Evolutionary conservation across 2,797 vertebrate genomes (phyloP).

Genomic region (Sebastes cheni): DNA sequence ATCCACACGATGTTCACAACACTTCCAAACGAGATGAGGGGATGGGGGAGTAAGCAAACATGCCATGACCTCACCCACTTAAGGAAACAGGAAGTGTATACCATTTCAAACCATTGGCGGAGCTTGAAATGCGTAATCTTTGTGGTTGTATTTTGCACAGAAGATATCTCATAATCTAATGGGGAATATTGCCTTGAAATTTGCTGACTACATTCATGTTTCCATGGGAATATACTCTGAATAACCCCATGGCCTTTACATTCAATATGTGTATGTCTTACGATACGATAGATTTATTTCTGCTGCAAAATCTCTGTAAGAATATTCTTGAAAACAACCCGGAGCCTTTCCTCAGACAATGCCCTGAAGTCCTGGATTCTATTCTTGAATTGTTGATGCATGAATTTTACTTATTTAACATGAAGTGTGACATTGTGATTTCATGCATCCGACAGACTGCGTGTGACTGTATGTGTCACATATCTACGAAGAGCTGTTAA

Average conservation of each 20-base stretch:
- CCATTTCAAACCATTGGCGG: too few relatives aligned
- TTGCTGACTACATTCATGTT: not conserved
- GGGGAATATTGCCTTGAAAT: not conserved
- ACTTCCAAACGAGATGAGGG: too few relatives aligned
- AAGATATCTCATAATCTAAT: not conserved
- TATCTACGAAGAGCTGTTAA: slow-evolving; percentile 31
- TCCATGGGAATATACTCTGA: not conserved
- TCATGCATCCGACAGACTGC: slow-evolving; percentile 30
- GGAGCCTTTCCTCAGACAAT: not conserved
- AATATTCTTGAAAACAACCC: not conserved
- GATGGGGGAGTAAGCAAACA: too few relatives aligned
- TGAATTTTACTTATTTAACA: slow-evolving; percentile 23
- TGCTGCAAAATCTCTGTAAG: not conserved
- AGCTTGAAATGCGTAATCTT: too few relatives aligned
- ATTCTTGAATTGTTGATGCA: slow-evolving; percentile 5
- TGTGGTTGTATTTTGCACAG: not conserved
- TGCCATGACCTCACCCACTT: too few relatives aligned
- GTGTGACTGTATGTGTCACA: slow-evolving; percentile 29
- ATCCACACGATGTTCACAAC: too few relatives aligned
- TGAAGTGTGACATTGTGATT: slow-evolving; percentile 47
- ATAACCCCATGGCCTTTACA: not conserved
- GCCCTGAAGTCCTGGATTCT: not conserved
- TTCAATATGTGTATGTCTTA: not conserved
- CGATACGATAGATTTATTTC: too few relatives aligned
- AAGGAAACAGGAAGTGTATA: too few relatives aligned